Percentiles rank a stretch among this genome's conserved stretches.
Conservation (phyloP, 1,140 invertebrate genomes). For the Drosophila nebulosa region DNA sequence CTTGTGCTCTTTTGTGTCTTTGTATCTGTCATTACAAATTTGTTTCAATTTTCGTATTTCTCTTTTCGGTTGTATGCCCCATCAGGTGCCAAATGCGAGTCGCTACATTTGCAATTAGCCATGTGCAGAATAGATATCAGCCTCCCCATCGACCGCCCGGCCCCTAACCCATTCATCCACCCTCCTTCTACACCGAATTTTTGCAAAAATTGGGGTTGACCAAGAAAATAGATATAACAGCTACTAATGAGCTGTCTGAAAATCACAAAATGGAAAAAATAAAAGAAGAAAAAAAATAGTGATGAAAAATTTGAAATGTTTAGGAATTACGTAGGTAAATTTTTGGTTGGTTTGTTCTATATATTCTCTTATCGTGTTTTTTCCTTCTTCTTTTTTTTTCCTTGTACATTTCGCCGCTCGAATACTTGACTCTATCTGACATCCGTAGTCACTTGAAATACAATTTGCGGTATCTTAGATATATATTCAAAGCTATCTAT, state of each 20-base stretch:
- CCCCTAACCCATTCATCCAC: not conserved
- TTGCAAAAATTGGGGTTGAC: not conserved
- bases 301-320: not conserved
- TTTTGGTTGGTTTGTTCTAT: not conserved
- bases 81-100: constrained; percentile 75
- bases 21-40: constrained; percentile 66
- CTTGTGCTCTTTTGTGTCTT: constrained; percentile 54
- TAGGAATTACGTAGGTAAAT: not conserved
- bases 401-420: not conserved
- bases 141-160: not conserved
- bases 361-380: not conserved
- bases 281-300: not conserved
- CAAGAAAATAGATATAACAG: constrained; percentile 1
- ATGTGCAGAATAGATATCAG: constrained; percentile 29
- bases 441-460: constrained; percentile 8
- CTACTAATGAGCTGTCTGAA: constrained; percentile 1
- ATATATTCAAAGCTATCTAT: constrained; percentile 2
- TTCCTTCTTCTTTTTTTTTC: too few relatives aligned
- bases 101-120: constrained; percentile 73
- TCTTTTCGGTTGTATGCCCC: constrained; percentile 64
- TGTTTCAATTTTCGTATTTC: constrained; percentile 54
- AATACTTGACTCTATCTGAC: constrained; percentile 1
- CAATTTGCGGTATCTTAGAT: not conserved
- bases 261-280: not conserved
- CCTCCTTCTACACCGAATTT: not conserved